phyloP scores from a whole-genome alignment of 2,888 invertebrate species.

The Synergus gifuensis region DNA sequence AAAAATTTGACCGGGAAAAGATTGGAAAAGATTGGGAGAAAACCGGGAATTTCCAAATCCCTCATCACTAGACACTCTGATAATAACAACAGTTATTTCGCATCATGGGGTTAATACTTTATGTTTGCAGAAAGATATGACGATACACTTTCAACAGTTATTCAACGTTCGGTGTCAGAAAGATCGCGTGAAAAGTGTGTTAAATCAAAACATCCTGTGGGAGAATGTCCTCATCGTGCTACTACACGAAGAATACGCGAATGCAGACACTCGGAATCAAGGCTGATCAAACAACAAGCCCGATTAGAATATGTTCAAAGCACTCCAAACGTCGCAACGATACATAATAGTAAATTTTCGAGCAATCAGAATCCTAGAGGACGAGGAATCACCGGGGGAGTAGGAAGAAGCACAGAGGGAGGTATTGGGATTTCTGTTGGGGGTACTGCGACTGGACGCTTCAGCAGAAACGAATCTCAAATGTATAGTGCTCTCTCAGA shows the following conservation, averaged over 20 bases:
- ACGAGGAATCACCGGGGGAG: constrained; percentile 53
- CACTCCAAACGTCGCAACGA: constrained; percentile 82
- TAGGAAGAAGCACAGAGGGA: constrained; percentile 56
- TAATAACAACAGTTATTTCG: not conserved
- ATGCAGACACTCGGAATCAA: constrained; percentile 69
- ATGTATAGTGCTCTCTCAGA: constrained; percentile 90
- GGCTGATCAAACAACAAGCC: constrained; percentile 72
- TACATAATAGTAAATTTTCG: constrained; percentile 79
- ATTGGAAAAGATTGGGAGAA: too few species aligned
- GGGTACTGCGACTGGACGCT: constrained; percentile 60
- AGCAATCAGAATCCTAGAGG: constrained; percentile 78
- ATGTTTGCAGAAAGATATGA: constrained; percentile 70
- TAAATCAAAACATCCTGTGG: constrained; percentile 58
- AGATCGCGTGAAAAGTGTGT: constrained; percentile 76
- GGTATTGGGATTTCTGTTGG: constrained; percentile 65
- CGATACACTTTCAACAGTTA: constrained; percentile 70
- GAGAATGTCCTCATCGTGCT: constrained; percentile 71
- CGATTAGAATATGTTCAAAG: constrained; percentile 80
- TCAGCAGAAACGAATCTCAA: constrained; percentile 74
- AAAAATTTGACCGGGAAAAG: too few species aligned
- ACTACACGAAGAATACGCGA: constrained; percentile 65
- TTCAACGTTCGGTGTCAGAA: constrained; percentile 79
- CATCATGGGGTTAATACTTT: not conserved
- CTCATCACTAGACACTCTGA: too few species aligned
- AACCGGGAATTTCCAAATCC: too few species aligned